Percentiles rank a stretch among this genome's conserved stretches.
Conservation (phyloP, 2,113 vertebrate genomes). For the Onychorhynchus coronatus region DNA sequence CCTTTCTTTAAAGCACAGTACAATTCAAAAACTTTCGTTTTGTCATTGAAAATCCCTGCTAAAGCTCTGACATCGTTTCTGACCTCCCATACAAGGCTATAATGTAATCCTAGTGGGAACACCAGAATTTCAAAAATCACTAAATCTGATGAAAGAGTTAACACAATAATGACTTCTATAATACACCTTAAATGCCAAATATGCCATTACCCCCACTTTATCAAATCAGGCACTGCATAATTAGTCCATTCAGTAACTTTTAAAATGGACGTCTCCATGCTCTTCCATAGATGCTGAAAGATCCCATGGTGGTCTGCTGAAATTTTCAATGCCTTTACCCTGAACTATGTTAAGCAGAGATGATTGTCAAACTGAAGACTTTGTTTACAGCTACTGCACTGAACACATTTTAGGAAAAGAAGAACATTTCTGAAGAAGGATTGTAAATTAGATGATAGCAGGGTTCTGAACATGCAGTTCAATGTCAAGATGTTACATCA, state of each 20-base stretch:
- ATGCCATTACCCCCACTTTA: not conserved
- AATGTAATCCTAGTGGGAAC: not conserved
- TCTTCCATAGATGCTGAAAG: not conserved
- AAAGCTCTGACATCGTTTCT: slow-evolving; percentile 24
- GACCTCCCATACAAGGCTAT: not conserved
- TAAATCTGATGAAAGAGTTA: not conserved
- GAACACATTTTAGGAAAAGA: not conserved
- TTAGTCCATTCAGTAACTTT: not conserved
- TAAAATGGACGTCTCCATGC: not conserved
- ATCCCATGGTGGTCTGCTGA: not conserved
- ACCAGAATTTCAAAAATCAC: not conserved
- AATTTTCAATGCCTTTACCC: not conserved
- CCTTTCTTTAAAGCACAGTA: slow-evolving; percentile 56
- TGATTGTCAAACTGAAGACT: not conserved
- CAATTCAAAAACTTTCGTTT: slow-evolving; percentile 57
- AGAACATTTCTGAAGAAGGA: not conserved
- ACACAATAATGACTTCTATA: not conserved
- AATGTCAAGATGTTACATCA: slow-evolving; percentile 22
- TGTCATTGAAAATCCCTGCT: slow-evolving; percentile 50
- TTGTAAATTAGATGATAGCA: not conserved
- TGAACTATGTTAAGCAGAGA: not conserved
- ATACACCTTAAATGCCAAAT: not conserved
- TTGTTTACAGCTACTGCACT: not conserved
- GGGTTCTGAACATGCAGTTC: not conserved
- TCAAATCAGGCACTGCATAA: not conserved